Conservation (phyloP, 2,113 vertebrate genomes). For the Mystacornis crossleyi region DNA sequence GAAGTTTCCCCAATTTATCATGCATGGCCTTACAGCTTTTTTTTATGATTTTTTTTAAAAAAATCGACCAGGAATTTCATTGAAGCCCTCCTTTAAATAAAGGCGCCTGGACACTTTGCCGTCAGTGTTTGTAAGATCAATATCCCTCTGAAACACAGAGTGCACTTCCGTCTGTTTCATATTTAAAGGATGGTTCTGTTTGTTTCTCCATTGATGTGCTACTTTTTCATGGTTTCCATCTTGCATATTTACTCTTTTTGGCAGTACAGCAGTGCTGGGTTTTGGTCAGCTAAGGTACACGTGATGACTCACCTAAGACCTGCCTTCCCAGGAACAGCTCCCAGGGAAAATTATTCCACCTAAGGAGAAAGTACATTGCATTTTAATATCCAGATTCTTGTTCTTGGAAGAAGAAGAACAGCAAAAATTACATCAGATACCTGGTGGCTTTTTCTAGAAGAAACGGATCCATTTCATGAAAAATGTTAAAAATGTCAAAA, state of each 20-base stretch:
- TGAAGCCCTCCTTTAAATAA: slow-evolving; percentile 12
- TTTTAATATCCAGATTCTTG: background rate
- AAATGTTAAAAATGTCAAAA: background rate
- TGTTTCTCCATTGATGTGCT: background rate
- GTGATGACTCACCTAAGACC: background rate
- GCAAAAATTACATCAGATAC: background rate
- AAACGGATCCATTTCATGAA: background rate
- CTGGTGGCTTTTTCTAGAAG: background rate
- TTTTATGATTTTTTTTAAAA: background rate
- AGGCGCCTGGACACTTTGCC: background rate
- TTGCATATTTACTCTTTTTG: background rate
- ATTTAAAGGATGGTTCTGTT: slow-evolving; percentile 16
- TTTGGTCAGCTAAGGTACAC: background rate
- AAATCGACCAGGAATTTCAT: background rate
- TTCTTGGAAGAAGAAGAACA: background rate
- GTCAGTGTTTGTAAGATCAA: background rate
- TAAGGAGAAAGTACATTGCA: background rate
- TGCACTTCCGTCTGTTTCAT: background rate
- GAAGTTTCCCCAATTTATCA: slow-evolving; percentile 22
- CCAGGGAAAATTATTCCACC: background rate
- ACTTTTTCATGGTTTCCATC: background rate
- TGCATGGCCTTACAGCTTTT: background rate
- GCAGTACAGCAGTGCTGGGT: background rate
- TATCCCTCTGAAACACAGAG: background rate
- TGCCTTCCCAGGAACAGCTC: background rate